phyloP scores from a whole-genome alignment of 1,140 invertebrate species.

The Cotesia vestalis region DNA sequence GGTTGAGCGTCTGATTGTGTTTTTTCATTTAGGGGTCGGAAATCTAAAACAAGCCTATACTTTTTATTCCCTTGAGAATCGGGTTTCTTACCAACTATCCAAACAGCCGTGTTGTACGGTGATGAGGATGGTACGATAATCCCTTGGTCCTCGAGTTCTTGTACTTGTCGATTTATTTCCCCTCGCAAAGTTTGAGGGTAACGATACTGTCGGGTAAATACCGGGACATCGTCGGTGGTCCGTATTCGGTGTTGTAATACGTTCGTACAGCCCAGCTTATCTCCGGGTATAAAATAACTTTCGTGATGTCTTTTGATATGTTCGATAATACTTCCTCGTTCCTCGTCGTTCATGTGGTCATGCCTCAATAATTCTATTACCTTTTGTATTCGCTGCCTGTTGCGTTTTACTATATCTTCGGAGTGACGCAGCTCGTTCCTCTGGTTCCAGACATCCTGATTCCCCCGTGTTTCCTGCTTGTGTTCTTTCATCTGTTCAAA shows the following conservation, averaged over 20 bases:
- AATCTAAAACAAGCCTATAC: background rate
- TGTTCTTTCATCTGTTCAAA: too few species aligned
- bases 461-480: too few species aligned
- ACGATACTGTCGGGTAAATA: background rate
- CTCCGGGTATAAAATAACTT: constrained; percentile 25
- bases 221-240: constrained; percentile 7
- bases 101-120: background rate
- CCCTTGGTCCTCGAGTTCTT: background rate
- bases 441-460: too few species aligned
- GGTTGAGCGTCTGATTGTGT: background rate
- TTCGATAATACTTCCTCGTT: background rate
- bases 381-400: background rate
- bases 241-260: constrained; percentile 22
- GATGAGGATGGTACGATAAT: background rate
- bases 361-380: background rate
- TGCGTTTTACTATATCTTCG: too few species aligned
- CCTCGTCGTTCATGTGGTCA: background rate
- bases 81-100: background rate
- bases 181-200: background rate
- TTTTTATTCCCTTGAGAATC: background rate
- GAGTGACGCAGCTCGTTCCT: too few species aligned
- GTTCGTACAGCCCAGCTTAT: constrained; percentile 7
- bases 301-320: background rate
- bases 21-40: background rate
- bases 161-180: constrained; percentile 2